These are phyloP conservation scores for Taxidea taxus DNA, from an alignment of 2,113 vertebrate genomes.

Conservation along the genomic window DNA sequence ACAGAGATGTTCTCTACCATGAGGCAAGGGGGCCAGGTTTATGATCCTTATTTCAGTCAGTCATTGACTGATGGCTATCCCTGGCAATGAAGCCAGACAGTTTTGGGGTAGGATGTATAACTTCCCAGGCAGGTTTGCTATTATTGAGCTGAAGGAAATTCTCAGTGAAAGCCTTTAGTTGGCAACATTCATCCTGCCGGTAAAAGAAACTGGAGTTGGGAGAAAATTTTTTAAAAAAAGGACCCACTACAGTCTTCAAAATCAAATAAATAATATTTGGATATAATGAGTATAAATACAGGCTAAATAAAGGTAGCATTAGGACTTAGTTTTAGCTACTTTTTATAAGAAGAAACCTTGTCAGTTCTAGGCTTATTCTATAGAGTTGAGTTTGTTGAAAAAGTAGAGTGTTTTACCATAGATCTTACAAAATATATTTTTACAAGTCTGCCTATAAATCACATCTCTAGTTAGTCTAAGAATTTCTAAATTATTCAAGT, in stretches of 20 bases:
- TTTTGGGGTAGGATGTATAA: not conserved
- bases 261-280: not conserved
- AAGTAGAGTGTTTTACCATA: not conserved
- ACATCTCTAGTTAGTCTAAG: not conserved
- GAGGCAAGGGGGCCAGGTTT: not conserved
- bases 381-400: not conserved
- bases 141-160: not conserved
- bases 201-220: not conserved
- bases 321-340: not conserved
- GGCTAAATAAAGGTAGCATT: not conserved
- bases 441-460: not conserved
- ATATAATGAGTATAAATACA: not conserved
- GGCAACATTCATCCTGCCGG: not conserved
- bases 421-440: not conserved
- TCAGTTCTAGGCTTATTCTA: not conserved
- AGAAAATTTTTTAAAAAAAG: not conserved
- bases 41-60: not conserved
- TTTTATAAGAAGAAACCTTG: not conserved
- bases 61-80: no score
- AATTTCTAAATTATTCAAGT: slow-evolving; percentile 43
- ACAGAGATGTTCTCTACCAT: not conserved
- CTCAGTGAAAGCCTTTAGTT: not conserved
- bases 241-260: not conserved
- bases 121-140: not conserved
- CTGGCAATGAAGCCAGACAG: fast-evolving